Evolutionary conservation across 2,113 vertebrate genomes (phyloP), one percentile per base, ranked within the genome.

Genomic region (Microcebus lehilahytsara): DNA sequence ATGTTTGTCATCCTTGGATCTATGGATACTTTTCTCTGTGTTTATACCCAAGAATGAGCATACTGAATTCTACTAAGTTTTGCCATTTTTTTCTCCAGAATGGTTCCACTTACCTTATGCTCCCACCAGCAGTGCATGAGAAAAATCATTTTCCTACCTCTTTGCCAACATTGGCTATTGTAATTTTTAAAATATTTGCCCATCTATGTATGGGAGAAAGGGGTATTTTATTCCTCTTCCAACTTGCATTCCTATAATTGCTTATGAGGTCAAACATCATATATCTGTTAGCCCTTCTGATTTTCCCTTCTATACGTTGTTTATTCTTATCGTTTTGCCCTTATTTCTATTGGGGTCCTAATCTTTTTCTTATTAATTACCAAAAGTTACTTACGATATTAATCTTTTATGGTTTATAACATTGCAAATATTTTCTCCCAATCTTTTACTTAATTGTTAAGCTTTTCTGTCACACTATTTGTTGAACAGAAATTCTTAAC

Each of bases 401-500:
- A 64, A 74, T 71, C 6, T 79, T 86, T 75, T 56, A 67, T 60
- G 49, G 34, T 62, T 84, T 96, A 79, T 83, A 30, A 91, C 56
- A 49, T 16, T 72, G 62, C 23, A 81, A 91, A 66, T 85, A 80
- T 62, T 93, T 92, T 85, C 11, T 34, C 42, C 49, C 30, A 85
- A 58, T 90, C n/a, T 91, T 89, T 89, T 30, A 72, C 2, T 25
- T 25, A 90, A 4, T 60, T 77, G 16, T 66, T 62, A 80, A 46
- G 13, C 32, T 93, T 86, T 79, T 93, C 14, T 67, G 9, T 74
- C 66, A 5, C 75, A 22, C 19, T 64, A 13, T 88, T 95, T 91
- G 51, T 93, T 85, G 81, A 95, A 69, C 34, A 93, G 56, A 90
- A 93, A 77, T 79, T 27, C 27, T 90, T 93, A 60, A 87, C 34